Base-by-base conservation (phyloP, 2,797 vertebrate species). In the Sebastes oblongus region DNA sequence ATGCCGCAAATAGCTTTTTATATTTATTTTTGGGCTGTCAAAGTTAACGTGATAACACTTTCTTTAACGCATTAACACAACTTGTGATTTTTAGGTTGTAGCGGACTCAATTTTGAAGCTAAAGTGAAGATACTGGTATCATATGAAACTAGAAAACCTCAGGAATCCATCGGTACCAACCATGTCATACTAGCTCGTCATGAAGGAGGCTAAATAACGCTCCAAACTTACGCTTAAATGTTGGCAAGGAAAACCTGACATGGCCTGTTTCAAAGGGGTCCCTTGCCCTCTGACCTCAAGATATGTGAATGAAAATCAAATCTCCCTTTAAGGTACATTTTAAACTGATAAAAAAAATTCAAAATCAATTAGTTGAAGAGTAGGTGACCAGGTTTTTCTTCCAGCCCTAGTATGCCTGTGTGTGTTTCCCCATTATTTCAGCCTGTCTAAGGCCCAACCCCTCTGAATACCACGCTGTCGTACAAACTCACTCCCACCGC, bases 111-210 rank as follows among this genome's bases (percentile, higher is more conserved):
- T 46, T 46, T 46, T 46, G 16, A 46, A 46, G 42, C 16, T 46
- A 46, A 3, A 18, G 42, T 46, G 16, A 46, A 42, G 5, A 14
- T 42, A 42, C 39, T 46, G 42, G 16, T 0, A 8, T 0, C 42
- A 18, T 46, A 8, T 7, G 6, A 46, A 46, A 46, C 16, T 18
- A 46, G 3, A 42, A 46, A 18, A 46, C 16, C 42, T 18, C 18
- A 46, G 3, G 3, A 46, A 16, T 46, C 42, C 16, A 18, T 42
- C 5, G 6, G 1, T 46, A 46, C 42, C 42, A 46, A 18, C 42
- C 0, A 46, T 3, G 42, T 0, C 42, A 46, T 18, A 46, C 42
- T 18, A 46, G 16, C 42, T 46, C 0, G 42, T 46, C 42, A 1
- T 0, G 3, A 46, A 46, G 42, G 0, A 46, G 16, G 16, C 1